Base-by-base conservation (phyloP, 1,140 invertebrate genomes). In the Eupristina koningsbergeri region DNA sequence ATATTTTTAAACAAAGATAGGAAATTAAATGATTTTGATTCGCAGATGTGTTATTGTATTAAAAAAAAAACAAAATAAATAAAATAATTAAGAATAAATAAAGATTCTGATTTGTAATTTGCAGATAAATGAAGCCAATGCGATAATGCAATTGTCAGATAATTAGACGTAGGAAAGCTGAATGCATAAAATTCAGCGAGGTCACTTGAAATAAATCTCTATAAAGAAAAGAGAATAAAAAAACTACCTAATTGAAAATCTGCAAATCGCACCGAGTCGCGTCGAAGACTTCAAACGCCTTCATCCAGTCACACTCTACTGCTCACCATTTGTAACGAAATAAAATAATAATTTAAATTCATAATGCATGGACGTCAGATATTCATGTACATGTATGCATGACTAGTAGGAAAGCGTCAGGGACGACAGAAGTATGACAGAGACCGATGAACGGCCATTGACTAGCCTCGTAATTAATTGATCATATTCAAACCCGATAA, bases 321-420 rank as follows among this genome's bases (percentile, higher is more conserved):
- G 50, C 71, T 8, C 31, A 29, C 41, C 64, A 29, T 71, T 26
- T 36, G 53, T 81, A 86, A 88, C 84, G 85, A 87, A 87, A 87
- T 84, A n/a, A n/a, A n/a, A n/a, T n/a, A n/a, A n/a, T n/a, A n/a
- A n/a, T n/a, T n/a, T n/a, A n/a, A n/a, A n/a, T n/a, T 81, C 84
- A 85, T 85, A 87, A 87, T 88, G 85, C 84, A 88, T 88, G 80
- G 15, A n/a, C 36, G 11, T 26, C n/a, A 36, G 36, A 64, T 63
- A 79, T 79, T 79, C 76, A 64, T 50, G 61, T 19, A 64, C 13
- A 29, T 61, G n/a, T n/a, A 26, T 13, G 61, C 47, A 17, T 17
- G 47, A 8, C 13, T 50, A 8, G 15, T 6, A n/a, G n/a, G n/a
- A 3, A 58, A 58, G 6, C 53, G 6, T 9, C 50, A 17, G 53